phyloP scores from a whole-genome alignment of 2,888 invertebrate genomes.

The Listrodromus nycthemerus region DNA sequence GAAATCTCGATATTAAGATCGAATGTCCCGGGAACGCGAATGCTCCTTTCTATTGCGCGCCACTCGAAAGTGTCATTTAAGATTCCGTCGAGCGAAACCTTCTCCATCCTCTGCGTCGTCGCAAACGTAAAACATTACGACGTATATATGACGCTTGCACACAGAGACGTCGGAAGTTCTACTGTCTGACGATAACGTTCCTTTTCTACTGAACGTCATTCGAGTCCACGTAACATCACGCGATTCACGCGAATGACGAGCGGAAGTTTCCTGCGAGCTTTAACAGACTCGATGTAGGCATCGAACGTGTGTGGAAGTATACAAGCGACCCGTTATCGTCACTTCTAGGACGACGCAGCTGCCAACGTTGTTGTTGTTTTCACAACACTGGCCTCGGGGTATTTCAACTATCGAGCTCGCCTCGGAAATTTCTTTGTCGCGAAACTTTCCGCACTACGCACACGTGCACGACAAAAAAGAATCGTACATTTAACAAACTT shows the following conservation, averaged over 20 bases:
- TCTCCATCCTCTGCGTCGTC: conserved; percentile 5
- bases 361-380: conserved; percentile 11
- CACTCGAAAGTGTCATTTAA: conserved; percentile 29
- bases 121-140: conserved; percentile 43
- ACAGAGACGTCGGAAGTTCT: neutral
- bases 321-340: conserved; percentile 33
- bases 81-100: conserved; percentile 4
- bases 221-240: neutral
- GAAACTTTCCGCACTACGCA: conserved; percentile 10
- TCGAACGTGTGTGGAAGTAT: conserved; percentile 12
- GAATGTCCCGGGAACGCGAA: neutral
- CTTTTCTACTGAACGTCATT: conserved; percentile 51
- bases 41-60: neutral
- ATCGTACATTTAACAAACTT: no score
- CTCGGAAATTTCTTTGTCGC: conserved; percentile 64
- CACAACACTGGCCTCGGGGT: conserved; percentile 36
- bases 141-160: conserved; percentile 22
- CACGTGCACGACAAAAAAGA: no score
- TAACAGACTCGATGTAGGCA: neutral
- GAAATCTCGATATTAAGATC: conserved; percentile 6
- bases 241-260: conserved; percentile 12
- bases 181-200: conserved; percentile 44
- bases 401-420: conserved; percentile 46
- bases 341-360: conserved; percentile 28
- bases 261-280: conserved; percentile 12